Evolutionary conservation across 2,888 invertebrate genomes (phyloP), one percentile per base, ranked within the genome.

Genomic region (Drosophila emarginata): DNA sequence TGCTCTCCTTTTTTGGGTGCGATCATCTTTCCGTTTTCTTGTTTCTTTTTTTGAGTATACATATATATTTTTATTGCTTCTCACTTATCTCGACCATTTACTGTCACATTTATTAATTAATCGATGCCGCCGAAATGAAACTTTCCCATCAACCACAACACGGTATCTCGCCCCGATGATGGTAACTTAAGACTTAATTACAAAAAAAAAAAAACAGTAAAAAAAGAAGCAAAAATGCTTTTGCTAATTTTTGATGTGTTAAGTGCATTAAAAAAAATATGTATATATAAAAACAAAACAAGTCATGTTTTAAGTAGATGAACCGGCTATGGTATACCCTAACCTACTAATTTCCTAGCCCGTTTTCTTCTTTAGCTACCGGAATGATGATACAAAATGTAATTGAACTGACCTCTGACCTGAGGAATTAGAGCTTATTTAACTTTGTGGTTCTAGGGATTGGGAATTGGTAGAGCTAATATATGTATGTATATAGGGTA

Each of bases 41-140:
- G 45, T 45, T 45, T 64, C 65, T 69, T 26, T 5, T 4, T 26
- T 6, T 26, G 6, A 26, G 26, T 26, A 26, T 26, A 23, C 4
- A 23, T 4, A 5, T 26, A 26, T 26, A 26, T 26, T 26, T 72
- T 69, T 57, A 56, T 72, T 65, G 65, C 68, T 56, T 40, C 65
- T 40, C 71, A 83, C 79, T 80, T 84, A 84, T 87, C 82, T 76
- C 26, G 21, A 45, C 78, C 88, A 88, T 88, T 80, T 88, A 83
- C 88, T 88, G 82, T 88, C 88, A 80, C 79, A 76, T 88, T 82
- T 88, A 88, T 87, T 88, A 82, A 82, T 82, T 82, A 88, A 88
- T 76, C 85, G 87, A 72, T 68, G 67, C 87, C 78, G 70, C 50
- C 45, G 74, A 81, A 61, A 78, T 53, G 37, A 32, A 74, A 81